A percentile compares a stretch with the other conserved stretches of the same genome.
phyloP scores from a whole-genome alignment of 2,113 vertebrate species.

The Lipotes vexillifer region DNA sequence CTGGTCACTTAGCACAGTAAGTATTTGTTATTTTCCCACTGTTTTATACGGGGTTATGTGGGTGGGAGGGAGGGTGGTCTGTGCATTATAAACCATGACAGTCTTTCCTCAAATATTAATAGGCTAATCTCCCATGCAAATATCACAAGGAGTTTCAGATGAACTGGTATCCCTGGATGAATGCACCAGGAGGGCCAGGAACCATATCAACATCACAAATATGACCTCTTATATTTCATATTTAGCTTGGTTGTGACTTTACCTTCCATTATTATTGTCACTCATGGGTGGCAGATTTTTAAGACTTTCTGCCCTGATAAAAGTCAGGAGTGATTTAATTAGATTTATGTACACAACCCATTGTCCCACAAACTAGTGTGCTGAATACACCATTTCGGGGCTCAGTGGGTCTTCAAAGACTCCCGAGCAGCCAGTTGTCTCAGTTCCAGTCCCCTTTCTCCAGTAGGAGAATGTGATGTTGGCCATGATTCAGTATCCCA shows the following conservation, averaged over 20 bases:
- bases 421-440: neutral
- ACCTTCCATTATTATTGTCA: neutral
- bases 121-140: neutral
- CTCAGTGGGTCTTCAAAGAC: neutral
- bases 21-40: neutral
- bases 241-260: neutral
- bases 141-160: neutral
- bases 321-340: neutral
- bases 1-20: neutral
- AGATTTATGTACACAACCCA: neutral
- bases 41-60: neutral
- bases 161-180: neutral
- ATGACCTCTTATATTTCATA: neutral
- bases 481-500: neutral
- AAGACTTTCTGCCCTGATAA: neutral
- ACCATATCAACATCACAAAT: neutral
- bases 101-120: neutral
- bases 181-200: neutral
- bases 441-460: neutral
- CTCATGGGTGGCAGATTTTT: neutral
- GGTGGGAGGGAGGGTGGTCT: neutral
- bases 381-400: neutral
- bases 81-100: neutral
- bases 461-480: neutral
- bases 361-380: neutral